These are phyloP conservation scores for Limenitis camilla DNA, from an alignment of 2,888 invertebrate species.

Conservation along the genomic window DNA sequence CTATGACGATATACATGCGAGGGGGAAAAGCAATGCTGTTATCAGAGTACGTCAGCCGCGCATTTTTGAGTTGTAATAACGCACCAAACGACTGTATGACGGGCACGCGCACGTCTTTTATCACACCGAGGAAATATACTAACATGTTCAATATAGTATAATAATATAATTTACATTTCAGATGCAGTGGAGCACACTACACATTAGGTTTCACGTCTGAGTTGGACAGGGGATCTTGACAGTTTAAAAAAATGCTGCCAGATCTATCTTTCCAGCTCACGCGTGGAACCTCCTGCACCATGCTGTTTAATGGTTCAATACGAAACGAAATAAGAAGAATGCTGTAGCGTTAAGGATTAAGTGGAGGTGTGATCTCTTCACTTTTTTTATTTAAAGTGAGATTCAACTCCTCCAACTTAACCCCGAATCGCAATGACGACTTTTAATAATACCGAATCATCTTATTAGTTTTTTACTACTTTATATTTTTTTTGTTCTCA, in stretches of 20 bases:
- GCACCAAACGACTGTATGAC: constrained; percentile 46
- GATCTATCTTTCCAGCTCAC: constrained; percentile 77
- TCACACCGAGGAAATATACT: constrained; percentile 51
- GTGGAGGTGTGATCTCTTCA: constrained; percentile 77
- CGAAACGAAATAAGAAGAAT: too few species aligned
- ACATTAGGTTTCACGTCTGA: constrained; percentile 61
- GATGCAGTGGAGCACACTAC: constrained; percentile 23
- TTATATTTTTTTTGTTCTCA: neutral
- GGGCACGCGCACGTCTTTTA: constrained; percentile 51
- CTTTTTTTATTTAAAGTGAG: constrained; percentile 74
- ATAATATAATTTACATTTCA: constrained; percentile 43
- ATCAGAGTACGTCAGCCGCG: constrained; percentile 69
- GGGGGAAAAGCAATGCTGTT: constrained; percentile 67
- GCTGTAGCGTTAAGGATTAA: constrained; percentile 60
- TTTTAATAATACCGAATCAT: neutral
- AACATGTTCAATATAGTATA: constrained; percentile 28
- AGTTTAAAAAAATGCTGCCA: constrained; percentile 68
- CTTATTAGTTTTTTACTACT: neutral
- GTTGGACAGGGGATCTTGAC: constrained; percentile 76
- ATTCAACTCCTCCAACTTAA: constrained; percentile 77
- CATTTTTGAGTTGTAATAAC: constrained; percentile 69
- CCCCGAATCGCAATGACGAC: constrained; percentile 53
- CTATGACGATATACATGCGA: constrained; percentile 55
- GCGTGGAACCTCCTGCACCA: constrained; percentile 47
- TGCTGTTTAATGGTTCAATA: constrained; percentile 1